Evolutionary conservation across 2,113 vertebrate species (phyloP).

Genomic region (Strix aluco): DNA sequence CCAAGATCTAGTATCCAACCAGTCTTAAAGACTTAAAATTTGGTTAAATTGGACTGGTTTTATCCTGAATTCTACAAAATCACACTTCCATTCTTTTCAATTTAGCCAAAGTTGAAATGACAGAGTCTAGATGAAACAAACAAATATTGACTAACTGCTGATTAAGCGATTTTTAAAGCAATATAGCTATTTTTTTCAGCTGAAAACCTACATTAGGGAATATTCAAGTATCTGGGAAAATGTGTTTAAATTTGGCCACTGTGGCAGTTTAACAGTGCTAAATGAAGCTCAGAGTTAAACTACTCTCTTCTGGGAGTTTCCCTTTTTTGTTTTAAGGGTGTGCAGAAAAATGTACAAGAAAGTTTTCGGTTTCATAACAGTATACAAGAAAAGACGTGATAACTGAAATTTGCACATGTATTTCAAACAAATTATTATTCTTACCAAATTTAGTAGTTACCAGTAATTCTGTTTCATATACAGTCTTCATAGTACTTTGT

Average conservation of each 20-base stretch:
- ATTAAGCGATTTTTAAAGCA: neutral
- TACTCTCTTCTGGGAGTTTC: neutral
- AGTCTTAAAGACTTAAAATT: neutral
- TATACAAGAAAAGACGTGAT: neutral
- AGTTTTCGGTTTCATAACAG: neutral
- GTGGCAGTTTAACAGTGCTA: neutral
- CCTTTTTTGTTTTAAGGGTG: neutral
- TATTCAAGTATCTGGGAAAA: neutral
- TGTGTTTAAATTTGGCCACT: neutral
- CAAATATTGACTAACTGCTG: neutral
- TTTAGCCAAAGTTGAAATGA: neutral
- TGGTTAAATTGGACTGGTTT: neutral
- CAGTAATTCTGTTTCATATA: neutral
- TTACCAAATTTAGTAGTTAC: neutral
- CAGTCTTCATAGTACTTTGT: neutral
- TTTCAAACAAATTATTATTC: neutral
- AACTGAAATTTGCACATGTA: neutral
- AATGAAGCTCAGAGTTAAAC: neutral
- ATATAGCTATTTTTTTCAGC: neutral
- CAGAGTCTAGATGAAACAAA: neutral
- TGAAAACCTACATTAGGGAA: neutral
- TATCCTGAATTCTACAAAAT: neutral
- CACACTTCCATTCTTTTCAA: neutral
- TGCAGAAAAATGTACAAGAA: neutral
- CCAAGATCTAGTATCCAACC: neutral